Base-by-base conservation (phyloP, 2,113 vertebrate species). In the Piliocolobus tephrosceles region DNA sequence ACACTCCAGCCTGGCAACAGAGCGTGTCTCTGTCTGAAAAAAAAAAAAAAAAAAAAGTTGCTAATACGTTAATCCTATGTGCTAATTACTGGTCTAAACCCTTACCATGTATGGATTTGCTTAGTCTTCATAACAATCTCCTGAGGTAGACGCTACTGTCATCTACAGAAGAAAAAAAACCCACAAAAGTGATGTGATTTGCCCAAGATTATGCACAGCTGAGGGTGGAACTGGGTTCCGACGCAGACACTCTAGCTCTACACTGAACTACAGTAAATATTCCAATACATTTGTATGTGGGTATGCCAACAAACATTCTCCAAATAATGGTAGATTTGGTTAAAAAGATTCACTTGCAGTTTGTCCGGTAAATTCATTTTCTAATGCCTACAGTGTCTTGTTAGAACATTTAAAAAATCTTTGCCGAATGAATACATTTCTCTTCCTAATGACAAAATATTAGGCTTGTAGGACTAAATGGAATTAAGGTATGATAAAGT, bases 1-100 rank as follows among this genome's bases (percentile, higher is more conserved):
- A 7, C 6, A 55, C 52, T 55, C 52, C 18, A 55, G 18, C 52
- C 52, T 55, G 52, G 18, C 18, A 2, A 55, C 52, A 55, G 52
- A 20, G 52, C 6, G 2, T 20, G 18, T 7, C 52, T 55, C 52
- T 0, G 0, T 55, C 18, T 0, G 2, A 1, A 6, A 55, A 55
- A 20, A 55, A 52, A 52, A 50, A 50, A 55, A 20, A 55, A 55
- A 43, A 43, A 43, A 50, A 50, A 6, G 13, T 50, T 50, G 35
- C 22, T 38, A n/a, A 75, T 38, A 14, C 0, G 2, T 4, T 72
- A 89, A 58, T 25, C 17, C 55, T 22, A 16, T 4, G 3, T 76
- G 23, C 52, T 45, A 45, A 43, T 8, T 14, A n/a, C 47, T 57
- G 55, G 5, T 35, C 90, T 70, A 35, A 40, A n/a, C 57, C 35